Percentiles rank a stretch among this genome's conserved stretches.
phyloP scores from a whole-genome alignment of 2,888 invertebrate genomes.

The Rotaria sp. region DNA sequence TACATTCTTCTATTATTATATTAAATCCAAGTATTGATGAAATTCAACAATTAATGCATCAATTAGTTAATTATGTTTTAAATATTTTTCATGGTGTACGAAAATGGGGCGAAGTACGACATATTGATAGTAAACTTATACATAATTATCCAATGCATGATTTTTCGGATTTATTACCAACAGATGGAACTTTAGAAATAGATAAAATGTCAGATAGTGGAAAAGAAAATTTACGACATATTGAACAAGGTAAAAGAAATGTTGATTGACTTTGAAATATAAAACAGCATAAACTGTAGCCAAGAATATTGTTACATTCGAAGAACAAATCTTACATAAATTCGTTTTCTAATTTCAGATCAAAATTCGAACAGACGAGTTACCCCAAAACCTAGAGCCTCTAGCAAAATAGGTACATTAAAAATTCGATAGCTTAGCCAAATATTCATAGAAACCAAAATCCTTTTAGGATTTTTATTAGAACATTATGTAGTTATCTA shows the following conservation, averaged over 20 bases:
- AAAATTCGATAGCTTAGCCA: no score
- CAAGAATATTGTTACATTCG: no score
- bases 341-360: no score
- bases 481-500: no score
- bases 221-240: background rate
- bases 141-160: background rate
- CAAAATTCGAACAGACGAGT: no score
- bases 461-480: no score
- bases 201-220: background rate
- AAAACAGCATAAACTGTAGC: no score
- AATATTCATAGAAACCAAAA: no score
- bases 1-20: background rate
- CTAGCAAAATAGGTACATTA: no score
- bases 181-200: background rate
- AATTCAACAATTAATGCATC: constrained; percentile 17
- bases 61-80: background rate
- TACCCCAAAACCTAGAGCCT: no score
- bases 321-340: no score
- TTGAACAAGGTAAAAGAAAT: background rate
- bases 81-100: background rate
- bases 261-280: no score
- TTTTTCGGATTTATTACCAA: background rate
- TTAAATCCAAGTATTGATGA: constrained; percentile 6
- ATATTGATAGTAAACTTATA: background rate
- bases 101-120: constrained; percentile 14